Evolutionary conservation across 2,797 vertebrate species (phyloP), one percentile per base, ranked within the genome.

Genomic region (Myiothlypis chrysogaster): DNA sequence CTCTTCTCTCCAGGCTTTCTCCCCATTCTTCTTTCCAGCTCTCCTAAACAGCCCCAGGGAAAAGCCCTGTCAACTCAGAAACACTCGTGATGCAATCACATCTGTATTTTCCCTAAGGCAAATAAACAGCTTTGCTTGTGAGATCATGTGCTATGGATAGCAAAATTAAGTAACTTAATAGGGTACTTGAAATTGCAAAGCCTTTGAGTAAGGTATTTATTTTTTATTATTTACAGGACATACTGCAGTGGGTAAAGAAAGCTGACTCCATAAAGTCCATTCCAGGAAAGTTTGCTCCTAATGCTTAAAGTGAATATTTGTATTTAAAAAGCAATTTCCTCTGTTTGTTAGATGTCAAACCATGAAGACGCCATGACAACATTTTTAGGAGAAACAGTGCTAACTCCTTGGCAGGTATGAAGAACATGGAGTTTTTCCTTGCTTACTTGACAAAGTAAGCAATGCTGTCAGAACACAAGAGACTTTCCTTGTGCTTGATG

Each of bases 61-160:
- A 92, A 90, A 97, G 93, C 97, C 97, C 97, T 98, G 97, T 98
- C 98, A 98, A 96, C 96, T 98, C 96, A 85, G 91, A 97, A 98
- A 97, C 95, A 93, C 93, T 93, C 57, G 23, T 95, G 63, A 68
- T 97, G 92, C 90, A 97, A 96, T 95, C 90, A 86, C 91, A 66
- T 88, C 87, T 87, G 83, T 97, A 49, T 97, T 93, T 98, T 97
- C 96, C 98, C 96, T 95, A 87, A 94, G 98, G 98, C 98, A 95
- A 97, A 93, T 97, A 98, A 98, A 98, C 98, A 99, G 97, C 98
- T 97, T 97, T 97, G 96, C 97, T 98, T 98, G 98, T 98, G 98
- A 98, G 98, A 98, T 98, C 97, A 97, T 97, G 97, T 97, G 91
- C 95, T 97, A 85, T 71, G 96, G 95, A 97, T 93, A 96, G 95